Conservation (phyloP, 2,797 vertebrate species). For the Siniperca obscura region DNA sequence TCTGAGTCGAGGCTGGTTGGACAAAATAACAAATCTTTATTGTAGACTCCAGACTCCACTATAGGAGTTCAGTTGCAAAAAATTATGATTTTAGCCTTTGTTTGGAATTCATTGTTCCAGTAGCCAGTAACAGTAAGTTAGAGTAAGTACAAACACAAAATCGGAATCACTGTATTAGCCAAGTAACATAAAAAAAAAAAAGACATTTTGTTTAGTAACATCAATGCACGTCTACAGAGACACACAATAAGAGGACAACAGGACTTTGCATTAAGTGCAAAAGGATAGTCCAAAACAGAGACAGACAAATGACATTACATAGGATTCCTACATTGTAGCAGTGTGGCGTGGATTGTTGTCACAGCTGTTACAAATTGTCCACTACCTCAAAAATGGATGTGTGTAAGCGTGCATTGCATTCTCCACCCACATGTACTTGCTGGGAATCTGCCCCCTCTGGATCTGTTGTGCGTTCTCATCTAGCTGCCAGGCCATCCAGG, state of each 20-base stretch:
- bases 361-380: conserved; percentile 54
- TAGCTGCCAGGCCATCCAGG: conserved; percentile 98
- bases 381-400: conserved; percentile 36
- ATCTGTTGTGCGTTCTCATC: conserved; percentile 97
- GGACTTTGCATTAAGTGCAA: not conserved
- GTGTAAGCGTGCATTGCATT: conserved; percentile 16
- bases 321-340: conserved; percentile 20
- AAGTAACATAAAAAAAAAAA: not conserved
- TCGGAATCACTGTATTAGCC: not conserved
- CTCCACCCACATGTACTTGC: conserved; percentile 95
- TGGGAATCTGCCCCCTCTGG: conserved; percentile 96
- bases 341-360: conserved; percentile 33
- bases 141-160: not conserved
- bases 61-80: not conserved
- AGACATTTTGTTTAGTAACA: not conserved
- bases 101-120: not conserved
- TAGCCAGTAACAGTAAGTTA: not conserved
- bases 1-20: conserved; percentile 1
- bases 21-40: conserved; percentile 6
- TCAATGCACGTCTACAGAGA: not conserved
- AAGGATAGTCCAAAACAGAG: conserved; percentile 16
- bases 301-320: conserved; percentile 26
- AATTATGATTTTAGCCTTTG: not conserved
- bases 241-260: not conserved
- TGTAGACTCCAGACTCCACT: not conserved